A percentile compares a stretch with the other conserved stretches of the same genome.
These are phyloP conservation scores for Hypomecis punctinalis DNA, from an alignment of 2,888 invertebrate species.

Conservation along the genomic window DNA sequence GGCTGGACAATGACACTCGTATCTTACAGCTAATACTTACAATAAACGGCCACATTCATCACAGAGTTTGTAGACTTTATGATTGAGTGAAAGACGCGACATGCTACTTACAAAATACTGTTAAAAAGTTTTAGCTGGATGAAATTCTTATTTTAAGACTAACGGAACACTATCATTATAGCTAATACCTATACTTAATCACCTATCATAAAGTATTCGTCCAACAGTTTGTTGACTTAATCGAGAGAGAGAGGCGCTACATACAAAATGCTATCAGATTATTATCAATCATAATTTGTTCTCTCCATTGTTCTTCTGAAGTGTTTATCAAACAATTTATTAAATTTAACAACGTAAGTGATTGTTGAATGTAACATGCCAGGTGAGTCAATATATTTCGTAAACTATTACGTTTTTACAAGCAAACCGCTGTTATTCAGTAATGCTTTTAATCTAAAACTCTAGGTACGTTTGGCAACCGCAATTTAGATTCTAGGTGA, in stretches of 20 bases:
- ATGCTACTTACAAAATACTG: no score
- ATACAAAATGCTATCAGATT: neutral
- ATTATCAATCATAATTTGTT: neutral
- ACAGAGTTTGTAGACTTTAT: no score
- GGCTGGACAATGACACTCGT: no score
- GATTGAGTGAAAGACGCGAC: no score
- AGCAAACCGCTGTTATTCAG: slow-evolving; percentile 2
- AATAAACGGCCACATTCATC: no score
- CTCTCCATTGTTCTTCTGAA: slow-evolving; percentile 27
- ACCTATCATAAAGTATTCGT: neutral
- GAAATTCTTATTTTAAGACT: neutral
- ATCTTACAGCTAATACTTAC: no score
- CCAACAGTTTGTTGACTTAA: neutral
- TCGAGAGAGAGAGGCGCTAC: slow-evolving; percentile 1
- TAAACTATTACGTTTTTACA: slow-evolving; percentile 19
- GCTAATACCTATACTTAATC: neutral
- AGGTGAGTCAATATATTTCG: slow-evolving; percentile 3
- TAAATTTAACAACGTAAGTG: slow-evolving; percentile 1
- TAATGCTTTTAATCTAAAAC: slow-evolving; percentile 14
- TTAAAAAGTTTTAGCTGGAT: no score
- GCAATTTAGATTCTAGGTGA: slow-evolving; percentile 51
- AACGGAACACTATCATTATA: neutral
- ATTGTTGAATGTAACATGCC: slow-evolving; percentile 6
- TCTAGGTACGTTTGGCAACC: slow-evolving; percentile 50
- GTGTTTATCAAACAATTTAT: neutral